These are phyloP conservation scores for Capricornis sumatraensis DNA, from an alignment of 2,113 vertebrate genomes.

Conservation along the genomic window DNA sequence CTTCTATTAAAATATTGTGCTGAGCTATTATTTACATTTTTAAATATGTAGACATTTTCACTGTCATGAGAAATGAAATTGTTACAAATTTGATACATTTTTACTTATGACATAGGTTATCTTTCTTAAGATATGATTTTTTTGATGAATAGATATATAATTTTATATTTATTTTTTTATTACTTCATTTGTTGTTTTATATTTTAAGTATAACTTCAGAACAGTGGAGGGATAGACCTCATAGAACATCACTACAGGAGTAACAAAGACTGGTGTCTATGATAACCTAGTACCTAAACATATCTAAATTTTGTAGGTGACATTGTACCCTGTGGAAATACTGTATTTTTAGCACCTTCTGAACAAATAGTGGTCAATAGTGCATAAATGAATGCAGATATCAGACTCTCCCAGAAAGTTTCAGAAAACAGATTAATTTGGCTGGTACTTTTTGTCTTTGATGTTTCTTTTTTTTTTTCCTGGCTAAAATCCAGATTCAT, in stretches of 20 bases:
- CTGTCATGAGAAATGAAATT: not conserved
- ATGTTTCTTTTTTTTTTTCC: not conserved
- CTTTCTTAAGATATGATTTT: not conserved
- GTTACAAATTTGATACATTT: not conserved
- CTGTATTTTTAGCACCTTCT: not conserved
- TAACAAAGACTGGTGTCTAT: not conserved
- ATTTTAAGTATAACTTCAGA: not conserved
- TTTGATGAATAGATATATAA: not conserved
- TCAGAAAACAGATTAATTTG: not conserved
- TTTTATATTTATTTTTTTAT: not conserved
- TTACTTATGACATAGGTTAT: not conserved
- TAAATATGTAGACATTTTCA: not conserved
- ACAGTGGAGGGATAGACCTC: not conserved
- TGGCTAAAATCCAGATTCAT: not conserved
- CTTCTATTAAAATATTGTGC: constrained; percentile 38
- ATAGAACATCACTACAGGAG: not conserved
- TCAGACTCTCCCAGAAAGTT: not conserved
- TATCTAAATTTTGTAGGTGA: not conserved
- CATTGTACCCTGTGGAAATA: not conserved
- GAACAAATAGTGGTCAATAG: not conserved
- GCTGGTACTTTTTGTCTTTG: not conserved
- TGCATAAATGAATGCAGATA: not conserved
- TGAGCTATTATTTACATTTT: constrained; percentile 43
- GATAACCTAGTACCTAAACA: not conserved
- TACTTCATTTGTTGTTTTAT: not conserved